Evolutionary conservation across 1,140 invertebrate genomes (phyloP).

Genomic region (Drosophila rhopaloa): DNA sequence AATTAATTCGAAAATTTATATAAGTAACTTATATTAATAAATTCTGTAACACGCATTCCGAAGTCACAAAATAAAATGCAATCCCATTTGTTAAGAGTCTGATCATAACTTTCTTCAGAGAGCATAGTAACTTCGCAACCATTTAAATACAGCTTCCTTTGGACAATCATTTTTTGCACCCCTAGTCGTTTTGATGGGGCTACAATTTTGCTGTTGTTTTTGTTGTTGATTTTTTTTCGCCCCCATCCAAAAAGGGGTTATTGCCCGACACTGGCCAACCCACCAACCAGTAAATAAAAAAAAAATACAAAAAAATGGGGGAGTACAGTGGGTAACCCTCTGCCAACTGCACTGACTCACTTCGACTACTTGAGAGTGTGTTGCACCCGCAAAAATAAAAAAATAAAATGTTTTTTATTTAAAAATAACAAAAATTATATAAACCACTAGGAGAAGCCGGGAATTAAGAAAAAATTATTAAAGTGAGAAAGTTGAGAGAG

Average conservation of each 20-base stretch:
- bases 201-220: conserved; percentile 20
- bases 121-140: background rate
- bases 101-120: too few species aligned
- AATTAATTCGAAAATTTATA: too few species aligned
- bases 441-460: background rate
- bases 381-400: conserved; percentile 68
- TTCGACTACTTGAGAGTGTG: conserved; percentile 74
- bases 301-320: conserved; percentile 14
- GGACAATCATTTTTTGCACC: conserved; percentile 27
- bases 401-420: background rate
- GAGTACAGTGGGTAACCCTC: conserved; percentile 45
- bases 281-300: conserved; percentile 29
- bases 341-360: conserved; percentile 62
- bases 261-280: conserved; percentile 48
- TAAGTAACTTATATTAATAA: too few species aligned
- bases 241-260: conserved; percentile 44
- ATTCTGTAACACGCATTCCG: too few species aligned
- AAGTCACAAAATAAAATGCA: too few species aligned
- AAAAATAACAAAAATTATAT: conserved; percentile 17
- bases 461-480: conserved; percentile 43
- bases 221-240: conserved; percentile 9
- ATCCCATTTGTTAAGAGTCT: too few species aligned
- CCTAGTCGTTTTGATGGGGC: conserved; percentile 15
- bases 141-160: conserved; percentile 10
- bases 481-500: conserved; percentile 22